A percentile compares a stretch with the other conserved stretches of the same genome.
Evolutionary conservation across 2,888 invertebrate genomes (phyloP).

Genomic region (Hirtodrosophila cameraria): DNA sequence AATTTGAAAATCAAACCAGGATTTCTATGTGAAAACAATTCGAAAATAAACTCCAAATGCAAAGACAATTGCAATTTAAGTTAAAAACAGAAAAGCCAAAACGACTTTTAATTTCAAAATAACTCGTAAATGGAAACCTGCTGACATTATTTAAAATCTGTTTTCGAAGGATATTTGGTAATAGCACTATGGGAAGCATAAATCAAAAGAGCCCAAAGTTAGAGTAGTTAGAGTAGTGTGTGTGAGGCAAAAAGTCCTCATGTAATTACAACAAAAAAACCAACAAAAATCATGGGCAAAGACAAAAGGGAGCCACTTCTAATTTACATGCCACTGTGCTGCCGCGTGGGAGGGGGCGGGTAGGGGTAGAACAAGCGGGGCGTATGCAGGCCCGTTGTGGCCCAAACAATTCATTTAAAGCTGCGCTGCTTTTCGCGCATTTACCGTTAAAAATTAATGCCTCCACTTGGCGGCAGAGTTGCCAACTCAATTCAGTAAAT

Average conservation of each 20-base stretch:
- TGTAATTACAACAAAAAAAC: slow-evolving; percentile 39
- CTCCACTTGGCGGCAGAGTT: slow-evolving; percentile 69
- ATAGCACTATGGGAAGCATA: too few species aligned
- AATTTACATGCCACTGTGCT: slow-evolving; percentile 72
- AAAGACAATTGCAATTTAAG: too few species aligned
- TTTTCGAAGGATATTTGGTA: too few species aligned
- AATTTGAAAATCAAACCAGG: too few species aligned
- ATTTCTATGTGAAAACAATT: too few species aligned
- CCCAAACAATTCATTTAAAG: slow-evolving; percentile 71
- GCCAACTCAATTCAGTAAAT: slow-evolving; percentile 76
- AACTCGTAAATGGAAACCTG: too few species aligned
- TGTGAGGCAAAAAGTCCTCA: slow-evolving; percentile 41
- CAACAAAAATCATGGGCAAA: slow-evolving; percentile 27
- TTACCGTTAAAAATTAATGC: slow-evolving; percentile 82
- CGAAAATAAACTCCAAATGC: too few species aligned
- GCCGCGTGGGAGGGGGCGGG: slow-evolving; percentile 11
- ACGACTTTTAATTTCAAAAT: too few species aligned
- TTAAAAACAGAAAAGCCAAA: too few species aligned
- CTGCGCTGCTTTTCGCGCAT: slow-evolving; percentile 71
- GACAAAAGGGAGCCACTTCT: slow-evolving; percentile 67
- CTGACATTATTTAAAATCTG: too few species aligned
- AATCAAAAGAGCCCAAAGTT: background rate
- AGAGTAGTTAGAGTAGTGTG: slow-evolving; percentile 37
- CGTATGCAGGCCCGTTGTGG: too few species aligned
- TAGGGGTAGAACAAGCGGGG: too few species aligned